Base-by-base conservation (phyloP, 2,113 vertebrate species). In the Jacana jacana region DNA sequence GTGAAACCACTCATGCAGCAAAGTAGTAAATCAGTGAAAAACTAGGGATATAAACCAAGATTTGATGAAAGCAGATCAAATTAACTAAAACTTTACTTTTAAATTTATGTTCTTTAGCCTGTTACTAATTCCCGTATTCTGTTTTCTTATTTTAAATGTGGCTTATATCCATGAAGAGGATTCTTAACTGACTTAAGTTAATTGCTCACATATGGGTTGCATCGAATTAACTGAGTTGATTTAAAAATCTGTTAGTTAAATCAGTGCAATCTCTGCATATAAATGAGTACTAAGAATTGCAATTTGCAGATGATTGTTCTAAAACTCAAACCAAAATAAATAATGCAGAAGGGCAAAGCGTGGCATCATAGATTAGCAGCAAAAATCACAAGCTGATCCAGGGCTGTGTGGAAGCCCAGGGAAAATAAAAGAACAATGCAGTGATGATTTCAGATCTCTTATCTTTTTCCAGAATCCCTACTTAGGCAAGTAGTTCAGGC, bases 131-230 rank as follows among this genome's bases (percentile, higher is more conserved):
- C 64, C 52, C 52, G 24, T 81, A 77, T 71, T 81, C 42, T 73
- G 39, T 17, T 88, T 66, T 78, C 68, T 44, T 81, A 55, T 88
- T 96, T 94, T 83, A 94, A 90, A 86, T n/a, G 22, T 90, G 48
- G 55, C 61, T 90, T 92, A 22, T 52, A 96, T 60, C 52, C 86
- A 84, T 8, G 92, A 70, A 88, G 68, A 95, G 60, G 81, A 81
- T 90, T 91, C 61, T 93, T 94, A 91, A 95, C 76, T 88, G 90
- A 91, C 85, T 97, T 88, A 68, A 91, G 79, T 24, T 96, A 96
- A 95, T 96, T 96, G 90, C 88, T 88, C 86, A 90, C 95, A 96
- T 96, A 94, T 88, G 92, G 92, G 52, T 86, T 93, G 90, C 90
- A 95, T 39, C 0, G 3, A 95, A 94, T 95, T 93, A 95, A 79